phyloP scores from a whole-genome alignment of 2,113 vertebrate species.

The Pterocles burchelli region DNA sequence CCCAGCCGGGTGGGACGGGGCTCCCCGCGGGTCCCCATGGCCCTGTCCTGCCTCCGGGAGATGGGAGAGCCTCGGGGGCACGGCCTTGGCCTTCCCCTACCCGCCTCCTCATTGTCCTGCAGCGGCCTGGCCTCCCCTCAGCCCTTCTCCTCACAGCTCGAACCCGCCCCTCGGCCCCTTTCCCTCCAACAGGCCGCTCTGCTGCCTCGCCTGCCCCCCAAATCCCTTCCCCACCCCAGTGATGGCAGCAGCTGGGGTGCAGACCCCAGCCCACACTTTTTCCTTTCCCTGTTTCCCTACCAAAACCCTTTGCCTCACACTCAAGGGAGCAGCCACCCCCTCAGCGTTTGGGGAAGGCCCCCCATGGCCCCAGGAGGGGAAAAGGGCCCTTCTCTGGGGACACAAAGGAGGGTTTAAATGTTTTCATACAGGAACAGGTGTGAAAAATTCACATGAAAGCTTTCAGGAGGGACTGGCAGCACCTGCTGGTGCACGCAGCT shows the following conservation, averaged over 20 bases:
- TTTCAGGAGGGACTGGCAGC: not conserved
- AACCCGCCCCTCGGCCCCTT: not conserved
- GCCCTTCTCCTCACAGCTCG: rapidly evolving
- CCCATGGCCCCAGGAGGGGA: not conserved
- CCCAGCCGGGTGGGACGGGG: too few species aligned
- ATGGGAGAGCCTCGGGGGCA: not conserved
- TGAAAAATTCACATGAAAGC: not conserved
- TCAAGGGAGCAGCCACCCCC: too few species aligned
- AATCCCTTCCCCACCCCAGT: not conserved
- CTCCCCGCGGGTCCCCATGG: too few species aligned
- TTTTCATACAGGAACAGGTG: not conserved
- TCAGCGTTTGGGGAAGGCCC: not conserved
- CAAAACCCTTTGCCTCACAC: too few species aligned
- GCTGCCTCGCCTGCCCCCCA: not conserved
- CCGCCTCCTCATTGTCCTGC: not conserved
- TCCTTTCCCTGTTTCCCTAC: not conserved
- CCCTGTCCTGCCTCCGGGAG: rapidly evolving
- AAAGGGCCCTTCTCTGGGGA: not conserved
- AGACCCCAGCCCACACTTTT: not conserved
- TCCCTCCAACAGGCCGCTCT: not conserved
- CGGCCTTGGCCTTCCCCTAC: not conserved
- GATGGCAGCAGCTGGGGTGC: not conserved
- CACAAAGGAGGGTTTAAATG: rapidly evolving
- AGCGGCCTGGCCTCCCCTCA: not conserved
- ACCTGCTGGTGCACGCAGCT: rapidly evolving